phyloP scores from a whole-genome alignment of 2,888 invertebrate genomes.

The Mayetiola destructor region DNA sequence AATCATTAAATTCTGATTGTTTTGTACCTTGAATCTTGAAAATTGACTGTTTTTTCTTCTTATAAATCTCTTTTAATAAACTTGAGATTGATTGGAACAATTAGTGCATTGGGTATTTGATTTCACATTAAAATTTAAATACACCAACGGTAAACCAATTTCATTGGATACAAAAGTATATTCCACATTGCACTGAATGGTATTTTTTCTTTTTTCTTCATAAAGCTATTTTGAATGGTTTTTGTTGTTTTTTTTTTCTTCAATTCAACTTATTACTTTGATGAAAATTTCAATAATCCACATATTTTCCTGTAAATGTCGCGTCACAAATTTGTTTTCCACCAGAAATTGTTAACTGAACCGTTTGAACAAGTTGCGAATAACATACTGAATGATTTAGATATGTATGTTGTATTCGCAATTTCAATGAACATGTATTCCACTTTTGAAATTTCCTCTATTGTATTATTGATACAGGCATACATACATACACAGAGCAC shows the following conservation, averaged over 20 bases:
- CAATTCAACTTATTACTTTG: background rate
- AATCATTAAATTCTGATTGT: no score
- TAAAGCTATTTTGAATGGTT: background rate
- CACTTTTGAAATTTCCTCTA: background rate
- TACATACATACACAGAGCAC: no score
- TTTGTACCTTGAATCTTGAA: background rate
- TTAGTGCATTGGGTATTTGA: background rate
- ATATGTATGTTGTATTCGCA: background rate
- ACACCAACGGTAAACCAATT: background rate
- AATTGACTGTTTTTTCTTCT: background rate
- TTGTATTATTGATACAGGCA: background rate
- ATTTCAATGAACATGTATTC: background rate
- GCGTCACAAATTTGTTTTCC: background rate
- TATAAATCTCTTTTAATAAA: background rate
- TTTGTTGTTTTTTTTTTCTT: background rate
- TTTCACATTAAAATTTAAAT: background rate
- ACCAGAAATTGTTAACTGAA: background rate
- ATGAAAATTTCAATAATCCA: background rate
- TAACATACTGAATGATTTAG: background rate
- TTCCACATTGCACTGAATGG: background rate
- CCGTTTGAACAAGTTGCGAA: constrained; percentile 3
- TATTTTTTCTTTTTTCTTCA: background rate
- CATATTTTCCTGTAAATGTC: background rate
- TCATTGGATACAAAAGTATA: no score
- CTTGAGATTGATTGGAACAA: background rate